Evolutionary conservation across 1,140 invertebrate species (phyloP).

Genomic region (Hormaphis cornu): DNA sequence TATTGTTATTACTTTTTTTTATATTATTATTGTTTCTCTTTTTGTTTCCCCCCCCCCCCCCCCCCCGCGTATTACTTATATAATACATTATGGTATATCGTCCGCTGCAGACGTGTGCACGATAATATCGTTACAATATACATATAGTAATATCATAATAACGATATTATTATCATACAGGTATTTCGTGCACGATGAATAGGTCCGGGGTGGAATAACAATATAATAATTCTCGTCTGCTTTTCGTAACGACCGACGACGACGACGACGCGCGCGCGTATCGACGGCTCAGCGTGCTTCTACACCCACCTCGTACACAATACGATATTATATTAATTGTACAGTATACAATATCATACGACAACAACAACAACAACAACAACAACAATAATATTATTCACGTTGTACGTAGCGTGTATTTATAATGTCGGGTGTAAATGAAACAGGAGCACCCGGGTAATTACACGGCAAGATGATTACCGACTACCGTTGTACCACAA

Average conservation of each 20-base stretch:
- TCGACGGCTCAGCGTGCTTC: too few species aligned
- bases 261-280: too few species aligned
- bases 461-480: conserved; percentile 24
- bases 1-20: too few species aligned
- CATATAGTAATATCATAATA: too few species aligned
- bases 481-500: conserved; percentile 29
- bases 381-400: neutral
- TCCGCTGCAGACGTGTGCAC: neutral
- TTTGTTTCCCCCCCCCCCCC: too few species aligned
- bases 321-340: neutral
- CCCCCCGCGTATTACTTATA: too few species aligned
- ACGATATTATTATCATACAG: neutral
- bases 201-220: conserved; percentile 12
- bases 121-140: too few species aligned
- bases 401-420: neutral
- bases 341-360: neutral
- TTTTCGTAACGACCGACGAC: neutral
- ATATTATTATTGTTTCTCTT: too few species aligned
- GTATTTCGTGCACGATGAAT: neutral
- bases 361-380: neutral
- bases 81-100: too few species aligned
- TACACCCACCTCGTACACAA: too few species aligned
- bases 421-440: neutral
- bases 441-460: conserved; percentile 30
- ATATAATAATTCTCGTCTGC: neutral